A percentile compares a stretch with the other conserved stretches of the same genome.
Conservation (phyloP, 2,113 vertebrate species). For the Paralichthys olivaceus region DNA sequence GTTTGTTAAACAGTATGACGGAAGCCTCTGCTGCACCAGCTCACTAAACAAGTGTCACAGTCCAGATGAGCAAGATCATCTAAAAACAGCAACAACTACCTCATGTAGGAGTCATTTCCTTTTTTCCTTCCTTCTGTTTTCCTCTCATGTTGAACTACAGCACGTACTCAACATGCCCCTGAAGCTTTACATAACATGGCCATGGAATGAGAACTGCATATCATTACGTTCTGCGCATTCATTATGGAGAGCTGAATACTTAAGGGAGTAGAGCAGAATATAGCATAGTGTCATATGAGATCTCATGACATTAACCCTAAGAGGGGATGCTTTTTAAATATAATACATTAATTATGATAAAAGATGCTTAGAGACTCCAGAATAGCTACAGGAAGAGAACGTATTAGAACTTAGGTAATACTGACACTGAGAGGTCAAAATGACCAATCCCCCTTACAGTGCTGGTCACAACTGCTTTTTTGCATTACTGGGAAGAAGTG, state of each 20-base stretch:
- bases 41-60: constrained; percentile 12
- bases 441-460: not conserved
- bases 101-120: constrained; percentile 14
- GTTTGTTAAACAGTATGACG: not conserved
- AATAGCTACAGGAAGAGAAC: not conserved
- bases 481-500: not conserved
- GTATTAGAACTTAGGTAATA: not conserved
- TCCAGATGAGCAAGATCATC: constrained; percentile 21
- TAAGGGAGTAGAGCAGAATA: constrained; percentile 22
- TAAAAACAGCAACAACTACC: constrained; percentile 29
- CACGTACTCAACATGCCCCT: constrained; percentile 32
- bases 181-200: constrained; percentile 63
- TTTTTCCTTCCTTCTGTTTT: constrained; percentile 3
- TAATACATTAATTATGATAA: not conserved
- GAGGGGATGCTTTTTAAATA: not conserved
- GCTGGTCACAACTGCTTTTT: not conserved
- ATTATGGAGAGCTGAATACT: constrained; percentile 39
- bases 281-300: constrained; percentile 2
- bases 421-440: not conserved
- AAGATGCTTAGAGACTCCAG: not conserved
- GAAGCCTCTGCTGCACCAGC: constrained; percentile 11
- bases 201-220: constrained; percentile 48
- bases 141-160: constrained; percentile 19
- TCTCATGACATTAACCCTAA: constrained; percentile 12
- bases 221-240: constrained; percentile 48